Evolutionary conservation across 30 jellyfish, hydroid and myxozoan genomes (phyloP).

Genomic region (Hydra vulgaris): DNA sequence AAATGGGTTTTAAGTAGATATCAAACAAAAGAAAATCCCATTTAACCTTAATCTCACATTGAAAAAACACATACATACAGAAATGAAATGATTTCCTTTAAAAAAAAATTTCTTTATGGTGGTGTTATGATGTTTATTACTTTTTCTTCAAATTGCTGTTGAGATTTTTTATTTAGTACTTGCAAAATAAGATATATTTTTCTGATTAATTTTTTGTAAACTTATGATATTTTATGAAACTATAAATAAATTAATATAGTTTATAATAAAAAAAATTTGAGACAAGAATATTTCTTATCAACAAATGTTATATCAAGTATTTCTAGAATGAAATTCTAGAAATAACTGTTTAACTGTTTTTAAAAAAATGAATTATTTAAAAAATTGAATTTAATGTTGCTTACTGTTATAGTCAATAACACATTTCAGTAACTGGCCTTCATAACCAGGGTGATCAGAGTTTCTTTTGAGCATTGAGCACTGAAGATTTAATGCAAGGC

Average conservation of each 20-base stretch:
- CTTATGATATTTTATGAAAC: no score
- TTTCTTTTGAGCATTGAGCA: no score
- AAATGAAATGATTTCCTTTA: not conserved
- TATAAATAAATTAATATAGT: not conserved
- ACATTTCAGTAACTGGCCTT: no score
- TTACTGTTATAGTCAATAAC: no score
- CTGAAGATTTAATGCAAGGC: no score
- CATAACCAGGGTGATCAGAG: no score
- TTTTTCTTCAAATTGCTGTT: not conserved
- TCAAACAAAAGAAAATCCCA: not conserved
- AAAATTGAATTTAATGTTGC: not conserved
- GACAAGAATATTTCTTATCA: not conserved
- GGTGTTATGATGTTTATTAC: not conserved
- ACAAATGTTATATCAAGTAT: not conserved
- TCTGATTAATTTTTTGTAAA: not conserved
- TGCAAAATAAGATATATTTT: not conserved
- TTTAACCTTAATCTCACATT: not conserved
- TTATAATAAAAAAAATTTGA: no score
- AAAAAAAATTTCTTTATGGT: not conserved
- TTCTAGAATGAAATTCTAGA: not conserved
- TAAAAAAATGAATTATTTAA: not conserved
- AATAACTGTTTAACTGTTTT: not conserved
- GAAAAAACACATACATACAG: not conserved
- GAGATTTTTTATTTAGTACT: not conserved
- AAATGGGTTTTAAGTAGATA: not conserved